Evolutionary conservation across 2,113 vertebrate genomes (phyloP).

Genomic region (Glaucomys volans): DNA sequence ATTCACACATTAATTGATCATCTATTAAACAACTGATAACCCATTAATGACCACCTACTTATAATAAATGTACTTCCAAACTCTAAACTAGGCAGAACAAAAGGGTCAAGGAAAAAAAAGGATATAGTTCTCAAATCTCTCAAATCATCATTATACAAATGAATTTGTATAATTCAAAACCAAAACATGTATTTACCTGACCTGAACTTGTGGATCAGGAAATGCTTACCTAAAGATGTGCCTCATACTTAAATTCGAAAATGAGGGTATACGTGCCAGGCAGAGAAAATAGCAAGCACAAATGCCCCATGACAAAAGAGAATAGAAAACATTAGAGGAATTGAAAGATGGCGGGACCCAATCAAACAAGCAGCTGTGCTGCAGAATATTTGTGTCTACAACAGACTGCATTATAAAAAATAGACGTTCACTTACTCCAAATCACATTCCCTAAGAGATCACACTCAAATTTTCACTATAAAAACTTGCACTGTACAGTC

Average conservation of each 20-base stretch:
- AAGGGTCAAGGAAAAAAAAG: not conserved
- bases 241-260: not conserved
- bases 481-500: constrained; percentile 3
- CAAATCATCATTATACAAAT: not conserved
- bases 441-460: constrained; percentile 1
- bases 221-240: not conserved
- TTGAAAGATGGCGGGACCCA: not conserved
- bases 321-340: not conserved
- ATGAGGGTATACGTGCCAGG: not conserved
- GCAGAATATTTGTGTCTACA: not conserved
- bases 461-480: not conserved
- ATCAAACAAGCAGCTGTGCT: not conserved
- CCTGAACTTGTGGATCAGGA: not conserved
- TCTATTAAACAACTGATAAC: constrained; percentile 4
- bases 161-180: not conserved
- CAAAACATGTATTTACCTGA: not conserved
- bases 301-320: not conserved
- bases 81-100: constrained; percentile 4
- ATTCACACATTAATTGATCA: not conserved
- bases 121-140: not conserved
- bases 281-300: not conserved
- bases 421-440: not conserved
- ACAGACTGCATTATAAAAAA: constrained; percentile 1
- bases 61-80: constrained; percentile 17
- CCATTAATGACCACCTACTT: constrained; percentile 5